Percentiles rank a stretch among this genome's conserved stretches.
phyloP scores from a whole-genome alignment of 2,888 invertebrate species.

The Piscicola geometra region DNA sequence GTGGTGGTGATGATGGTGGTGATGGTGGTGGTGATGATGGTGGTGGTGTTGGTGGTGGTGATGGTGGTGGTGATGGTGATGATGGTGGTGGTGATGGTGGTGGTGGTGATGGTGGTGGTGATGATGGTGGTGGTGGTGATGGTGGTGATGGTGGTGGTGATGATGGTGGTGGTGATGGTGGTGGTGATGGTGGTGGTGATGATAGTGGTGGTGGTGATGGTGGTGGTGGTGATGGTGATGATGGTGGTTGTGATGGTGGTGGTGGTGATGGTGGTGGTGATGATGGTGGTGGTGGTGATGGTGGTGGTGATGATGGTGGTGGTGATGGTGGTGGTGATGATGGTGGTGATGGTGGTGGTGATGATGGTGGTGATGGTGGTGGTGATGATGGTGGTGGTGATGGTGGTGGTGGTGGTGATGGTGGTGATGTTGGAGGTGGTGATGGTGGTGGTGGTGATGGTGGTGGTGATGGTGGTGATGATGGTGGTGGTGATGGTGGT shows the following conservation, averaged over 20 bases:
- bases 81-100: not conserved
- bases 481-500: not conserved
- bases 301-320: not conserved
- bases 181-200: slow-evolving; percentile 13
- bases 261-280: not conserved
- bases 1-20: not conserved
- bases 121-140: too few relatives aligned
- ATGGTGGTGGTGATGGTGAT: not conserved
- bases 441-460: too few relatives aligned
- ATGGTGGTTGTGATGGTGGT: too few relatives aligned
- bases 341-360: not conserved
- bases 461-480: not conserved
- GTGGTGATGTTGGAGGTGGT: too few relatives aligned
- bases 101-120: slow-evolving; percentile 2
- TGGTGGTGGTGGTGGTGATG: slow-evolving; percentile 2
- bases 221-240: slow-evolving; percentile 14
- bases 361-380: not conserved
- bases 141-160: slow-evolving; percentile 21
- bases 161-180: slow-evolving; percentile 14
- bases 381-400: not conserved
- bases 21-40: too few relatives aligned
- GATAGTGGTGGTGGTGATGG: not conserved
- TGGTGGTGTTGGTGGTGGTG: too few relatives aligned
- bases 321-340: not conserved
- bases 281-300: not conserved